Evolutionary conservation across 2,888 invertebrate genomes (phyloP).

Genomic region (Ametastegia equiseti): DNA sequence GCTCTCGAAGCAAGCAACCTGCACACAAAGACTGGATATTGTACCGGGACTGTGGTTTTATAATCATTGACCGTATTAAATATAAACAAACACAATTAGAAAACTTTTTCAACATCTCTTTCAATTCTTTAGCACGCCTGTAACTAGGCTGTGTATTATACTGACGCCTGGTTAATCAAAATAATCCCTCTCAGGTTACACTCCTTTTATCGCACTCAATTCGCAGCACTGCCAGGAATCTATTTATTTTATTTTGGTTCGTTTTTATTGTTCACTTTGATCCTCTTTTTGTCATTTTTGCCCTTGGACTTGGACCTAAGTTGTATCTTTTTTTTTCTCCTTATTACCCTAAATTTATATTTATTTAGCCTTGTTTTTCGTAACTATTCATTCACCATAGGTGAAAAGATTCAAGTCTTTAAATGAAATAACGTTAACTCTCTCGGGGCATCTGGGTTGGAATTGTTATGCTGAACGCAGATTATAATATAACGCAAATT

Average conservation of each 20-base stretch:
- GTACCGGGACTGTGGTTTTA: conserved; percentile 38
- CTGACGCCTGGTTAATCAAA: not conserved
- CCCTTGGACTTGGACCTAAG: too few relatives aligned
- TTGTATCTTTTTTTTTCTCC: not conserved
- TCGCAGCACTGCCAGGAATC: conserved; percentile 34
- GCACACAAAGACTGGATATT: conserved; percentile 47
- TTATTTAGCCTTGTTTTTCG: not conserved
- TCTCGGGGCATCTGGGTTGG: conserved; percentile 38
- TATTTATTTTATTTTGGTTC: conserved; percentile 36
- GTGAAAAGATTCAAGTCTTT: not conserved
- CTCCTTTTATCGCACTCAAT: conserved; percentile 7
- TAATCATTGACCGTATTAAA: conserved; percentile 43
- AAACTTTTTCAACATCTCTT: conserved; percentile 24
- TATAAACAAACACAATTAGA: conserved; percentile 36
- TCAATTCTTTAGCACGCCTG: conserved; percentile 38
- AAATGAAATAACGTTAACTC: conserved; percentile 13
- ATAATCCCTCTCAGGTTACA: not conserved
- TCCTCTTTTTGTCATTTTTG: not conserved
- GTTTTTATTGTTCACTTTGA: not conserved
- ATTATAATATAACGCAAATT: conserved; percentile 57
- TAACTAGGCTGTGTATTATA: not conserved
- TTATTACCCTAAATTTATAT: not conserved
- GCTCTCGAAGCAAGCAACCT: conserved; percentile 43
- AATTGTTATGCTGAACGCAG: conserved; percentile 45
- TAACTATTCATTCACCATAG: not conserved